Base-by-base conservation (phyloP, 2,888 invertebrate species). In the Harpalus rubripes region DNA sequence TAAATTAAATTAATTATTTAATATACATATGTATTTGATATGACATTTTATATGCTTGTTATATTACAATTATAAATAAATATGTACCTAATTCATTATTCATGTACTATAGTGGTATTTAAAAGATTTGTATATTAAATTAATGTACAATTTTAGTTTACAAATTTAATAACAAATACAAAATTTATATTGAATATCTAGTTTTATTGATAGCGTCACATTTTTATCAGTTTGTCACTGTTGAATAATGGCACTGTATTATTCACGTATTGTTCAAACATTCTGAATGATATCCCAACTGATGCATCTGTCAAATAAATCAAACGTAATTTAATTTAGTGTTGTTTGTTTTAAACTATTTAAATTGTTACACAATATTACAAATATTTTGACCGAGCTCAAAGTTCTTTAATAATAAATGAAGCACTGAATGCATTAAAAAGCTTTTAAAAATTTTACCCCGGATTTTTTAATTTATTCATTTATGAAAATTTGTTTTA, bases 241-340 rank as follows among this genome's bases (percentile, higher is more conserved):
- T 41, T 68, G 68, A 68, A 68, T 68, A 68, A 68, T 68, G 63
- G 63, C 12, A 63, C 26, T 63, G 12, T 63, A 63, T 63, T 63
- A 63, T 63, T 63, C 26, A 63, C 63, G 26, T 63, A 63, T 63
- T 63, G 22, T 63, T 63, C 39, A 32, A 39, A 39, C 7, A 68
- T 32, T 68, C n/a, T 68, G 68, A 68, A 41, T 68, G 68, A 68
- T 68, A 68, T 68, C 12, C 68, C 68, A 32, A 63, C 63, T 63
- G 63, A 68, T 68, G 32, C 39, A 68, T 15, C 32, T 68, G 68
- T 68, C 68, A 68, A 68, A 68, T 68, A 68, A 68, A 68, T 68
- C 68, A 68, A 68, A 68, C 10, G 15, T 39, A 68, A 68, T 68
- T 68, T 68, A 32, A 63, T 63, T 63, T 63, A 32, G 26, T n/a